phyloP scores from a whole-genome alignment of 2,888 invertebrate genomes.

The Chironomus tentans region DNA sequence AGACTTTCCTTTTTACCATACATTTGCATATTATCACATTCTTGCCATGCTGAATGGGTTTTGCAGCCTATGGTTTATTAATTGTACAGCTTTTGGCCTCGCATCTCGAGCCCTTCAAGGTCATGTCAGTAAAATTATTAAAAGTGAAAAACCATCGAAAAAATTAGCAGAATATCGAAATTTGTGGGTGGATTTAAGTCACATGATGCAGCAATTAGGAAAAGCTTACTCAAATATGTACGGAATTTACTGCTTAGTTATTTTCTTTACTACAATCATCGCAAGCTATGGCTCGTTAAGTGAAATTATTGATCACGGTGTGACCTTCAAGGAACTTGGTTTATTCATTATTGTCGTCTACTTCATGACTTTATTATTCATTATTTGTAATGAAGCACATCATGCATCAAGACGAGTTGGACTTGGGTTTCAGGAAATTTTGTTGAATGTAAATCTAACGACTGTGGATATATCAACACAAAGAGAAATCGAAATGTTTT shows the following conservation, averaged over 20 bases:
- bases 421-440: constrained; percentile 52
- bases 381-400: constrained; percentile 66
- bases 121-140: constrained; percentile 54
- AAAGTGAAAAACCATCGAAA: constrained; percentile 53
- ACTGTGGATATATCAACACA: constrained; percentile 55
- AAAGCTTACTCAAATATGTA: constrained; percentile 69
- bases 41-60: constrained; percentile 66
- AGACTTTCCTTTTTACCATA: constrained; percentile 63
- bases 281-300: constrained; percentile 61
- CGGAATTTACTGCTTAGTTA: constrained; percentile 62
- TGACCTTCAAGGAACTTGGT: constrained; percentile 62
- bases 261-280: constrained; percentile 63
- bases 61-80: constrained; percentile 60
- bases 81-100: constrained; percentile 55
- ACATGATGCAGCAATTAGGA: constrained; percentile 65
- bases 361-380: constrained; percentile 58
- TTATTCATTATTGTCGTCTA: constrained; percentile 61
- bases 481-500: constrained; percentile 63
- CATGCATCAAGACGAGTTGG: constrained; percentile 46
- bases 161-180: constrained; percentile 59
- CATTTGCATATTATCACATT: constrained; percentile 63
- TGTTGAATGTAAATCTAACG: constrained; percentile 57
- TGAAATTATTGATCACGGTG: constrained; percentile 61
- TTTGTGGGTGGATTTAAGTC: constrained; percentile 62
- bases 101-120: constrained; percentile 56